Base-by-base conservation (phyloP, 2,888 invertebrate genomes). In the Drosophila nigritarsus region DNA sequence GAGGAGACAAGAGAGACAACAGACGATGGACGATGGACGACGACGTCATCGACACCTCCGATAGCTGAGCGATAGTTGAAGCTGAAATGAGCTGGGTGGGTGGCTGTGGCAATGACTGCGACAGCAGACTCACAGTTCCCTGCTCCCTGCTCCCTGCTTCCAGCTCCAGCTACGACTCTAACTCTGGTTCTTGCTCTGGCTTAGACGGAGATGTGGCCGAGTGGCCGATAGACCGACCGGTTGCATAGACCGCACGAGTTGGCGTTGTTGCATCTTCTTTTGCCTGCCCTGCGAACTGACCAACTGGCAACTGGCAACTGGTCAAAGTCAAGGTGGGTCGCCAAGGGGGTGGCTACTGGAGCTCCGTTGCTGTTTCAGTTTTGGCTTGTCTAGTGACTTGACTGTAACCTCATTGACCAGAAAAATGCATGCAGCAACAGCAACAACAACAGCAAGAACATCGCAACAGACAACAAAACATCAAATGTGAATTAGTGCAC, bases 331-430 rank as follows among this genome's bases (percentile, higher is more conserved):
- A 55, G 50, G 32, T 40, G 15, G 64, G 56, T 13, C 8, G 42
- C 1, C 45, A 34, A 9, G 30, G 30, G 20, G 27, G 20, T 24
- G 32, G 29, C 24, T 30, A 24, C 45, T 36, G 58, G 18, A 48
- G 65, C 70, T 74, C 56, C 27, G 62, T 54, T 54, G 78, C 79
- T 54, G 51, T 69, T 64, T 73, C 63, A 69, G 83, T 82, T 72
- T 81, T 73, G 82, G 79, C 87, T 90, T 90, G 89, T 76, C 80
- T 77, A 82, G 77, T 87, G 91, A 89, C 90, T 87, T 88, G 88
- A 68, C 85, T 90, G 83, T 90, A 91, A 90, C 87, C 91, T 91
- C 89, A 87, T 90, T 91, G 87, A 91, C 87, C 87, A 87, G 91
- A 90, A 90, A 90, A 86, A 86, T 86, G 90, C 90, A 85, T 80